Percentiles rank a stretch among this genome's conserved stretches.
These are phyloP conservation scores for Folsomia candida DNA, from an alignment of 2,888 invertebrate genomes.

Conservation along the genomic window DNA sequence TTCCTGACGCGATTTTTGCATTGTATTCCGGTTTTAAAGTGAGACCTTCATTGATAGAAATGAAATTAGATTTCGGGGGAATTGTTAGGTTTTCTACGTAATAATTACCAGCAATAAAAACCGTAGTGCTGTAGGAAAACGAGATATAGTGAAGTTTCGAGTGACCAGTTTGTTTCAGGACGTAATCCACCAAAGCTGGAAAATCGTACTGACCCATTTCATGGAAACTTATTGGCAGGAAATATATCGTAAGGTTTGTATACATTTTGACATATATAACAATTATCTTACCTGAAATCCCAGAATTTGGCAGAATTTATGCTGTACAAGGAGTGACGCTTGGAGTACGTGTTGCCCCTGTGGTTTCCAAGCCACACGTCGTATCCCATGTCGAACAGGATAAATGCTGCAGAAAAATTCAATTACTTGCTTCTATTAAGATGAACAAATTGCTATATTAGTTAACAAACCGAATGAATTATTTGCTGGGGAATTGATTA, in stretches of 20 bases:
- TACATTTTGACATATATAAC: too few relatives aligned
- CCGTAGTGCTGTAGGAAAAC: slow-evolving; percentile 24
- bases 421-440: not conserved
- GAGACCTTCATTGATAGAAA: too few relatives aligned
- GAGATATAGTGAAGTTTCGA: slow-evolving; percentile 24
- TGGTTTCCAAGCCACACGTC: slow-evolving; percentile 56
- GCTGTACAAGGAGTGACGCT: not conserved
- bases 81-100: too few relatives aligned
- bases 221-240: slow-evolving; percentile 17
- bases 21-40: slow-evolving; percentile 18
- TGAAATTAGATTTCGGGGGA: too few relatives aligned
- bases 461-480: slow-evolving; percentile 49
- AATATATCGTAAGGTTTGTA: not conserved
- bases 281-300: slow-evolving; percentile 24
- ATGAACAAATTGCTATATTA: not conserved
- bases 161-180: slow-evolving; percentile 9
- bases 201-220: slow-evolving; percentile 30
- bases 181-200: slow-evolving; percentile 28
- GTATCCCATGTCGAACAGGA: slow-evolving; percentile 54
- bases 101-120: slow-evolving; percentile 24
- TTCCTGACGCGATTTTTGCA: slow-evolving; percentile 26
- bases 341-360: slow-evolving; percentile 24
- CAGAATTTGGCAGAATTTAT: slow-evolving; percentile 11
- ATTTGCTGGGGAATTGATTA: slow-evolving; percentile 66
- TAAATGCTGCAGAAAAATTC: slow-evolving; percentile 51